phyloP scores from a whole-genome alignment of 1,140 invertebrate genomes.

The Latrodectus geometricus region DNA sequence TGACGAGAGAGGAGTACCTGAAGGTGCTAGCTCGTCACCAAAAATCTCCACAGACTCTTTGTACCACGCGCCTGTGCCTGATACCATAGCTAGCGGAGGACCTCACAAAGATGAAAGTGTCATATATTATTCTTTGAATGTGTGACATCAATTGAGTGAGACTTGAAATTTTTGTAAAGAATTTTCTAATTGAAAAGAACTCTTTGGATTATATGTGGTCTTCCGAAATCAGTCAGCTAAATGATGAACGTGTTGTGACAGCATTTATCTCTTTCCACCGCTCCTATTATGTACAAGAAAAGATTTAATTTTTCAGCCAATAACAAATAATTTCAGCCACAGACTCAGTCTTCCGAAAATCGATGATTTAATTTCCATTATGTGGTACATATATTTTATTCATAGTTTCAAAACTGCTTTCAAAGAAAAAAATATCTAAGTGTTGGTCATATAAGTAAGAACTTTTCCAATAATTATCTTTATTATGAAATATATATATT shows the following conservation, averaged over 20 bases:
- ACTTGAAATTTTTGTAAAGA: not conserved
- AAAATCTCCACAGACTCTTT: slow-evolving; percentile 60
- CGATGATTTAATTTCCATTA: not conserved
- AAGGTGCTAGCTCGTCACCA: slow-evolving; percentile 67
- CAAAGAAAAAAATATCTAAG: too few relatives aligned
- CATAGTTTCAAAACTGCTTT: not conserved
- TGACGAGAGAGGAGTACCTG: slow-evolving; percentile 66
- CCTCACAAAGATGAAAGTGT: slow-evolving; percentile 60
- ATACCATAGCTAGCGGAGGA: slow-evolving; percentile 24
- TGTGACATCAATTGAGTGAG: slow-evolving; percentile 38
- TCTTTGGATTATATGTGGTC: slow-evolving; percentile 15
- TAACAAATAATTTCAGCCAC: not conserved
- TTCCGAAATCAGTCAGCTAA: slow-evolving; percentile 29
- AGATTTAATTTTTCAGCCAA: not conserved
- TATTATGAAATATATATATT: too few relatives aligned
- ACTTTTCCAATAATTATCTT: too few relatives aligned
- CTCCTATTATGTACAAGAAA: not conserved
- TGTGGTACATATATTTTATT: not conserved
- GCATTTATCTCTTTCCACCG: slow-evolving; percentile 32
- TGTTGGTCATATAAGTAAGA: too few relatives aligned
- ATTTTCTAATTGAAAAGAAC: not conserved
- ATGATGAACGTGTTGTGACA: slow-evolving; percentile 43
- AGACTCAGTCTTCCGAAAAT: slow-evolving; percentile 20
- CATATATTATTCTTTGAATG: slow-evolving; percentile 64
- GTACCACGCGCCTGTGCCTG: slow-evolving; percentile 44